Evolutionary conservation across 2,113 vertebrate species (phyloP).

Genomic region (Scopus umbretta): DNA sequence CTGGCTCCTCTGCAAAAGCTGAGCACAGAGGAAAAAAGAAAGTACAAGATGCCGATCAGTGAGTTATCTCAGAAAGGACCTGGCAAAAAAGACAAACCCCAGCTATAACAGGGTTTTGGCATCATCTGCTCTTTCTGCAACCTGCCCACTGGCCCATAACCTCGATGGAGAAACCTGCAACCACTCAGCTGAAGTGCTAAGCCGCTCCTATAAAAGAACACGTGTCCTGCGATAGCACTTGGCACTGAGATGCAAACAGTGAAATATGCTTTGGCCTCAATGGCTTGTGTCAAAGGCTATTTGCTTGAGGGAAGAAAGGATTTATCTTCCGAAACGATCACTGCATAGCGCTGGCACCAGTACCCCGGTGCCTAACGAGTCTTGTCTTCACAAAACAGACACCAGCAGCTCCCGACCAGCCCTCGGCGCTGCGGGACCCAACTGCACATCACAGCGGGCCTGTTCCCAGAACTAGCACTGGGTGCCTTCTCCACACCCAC

Average conservation of each 20-base stretch:
- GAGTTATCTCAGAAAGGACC: too few species aligned
- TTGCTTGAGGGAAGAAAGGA: neutral
- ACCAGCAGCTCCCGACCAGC: neutral
- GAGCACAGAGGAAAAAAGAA: neutral
- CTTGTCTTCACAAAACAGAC: neutral
- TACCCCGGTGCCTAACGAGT: accelerated
- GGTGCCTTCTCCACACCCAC: neutral
- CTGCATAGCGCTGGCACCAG: neutral
- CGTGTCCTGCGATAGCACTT: neutral
- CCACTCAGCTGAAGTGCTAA: neutral
- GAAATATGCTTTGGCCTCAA: neutral
- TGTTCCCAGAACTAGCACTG: neutral
- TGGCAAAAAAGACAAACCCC: neutral
- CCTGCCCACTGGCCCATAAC: neutral
- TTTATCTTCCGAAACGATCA: neutral
- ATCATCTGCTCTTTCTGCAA: neutral
- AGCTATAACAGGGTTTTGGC: neutral
- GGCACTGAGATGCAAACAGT: neutral
- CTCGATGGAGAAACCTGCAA: neutral
- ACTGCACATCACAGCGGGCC: accelerated
- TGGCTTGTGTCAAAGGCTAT: neutral
- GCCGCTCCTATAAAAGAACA: neutral
- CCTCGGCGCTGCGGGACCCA: neutral
- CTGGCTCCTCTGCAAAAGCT: neutral
- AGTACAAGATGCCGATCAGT: too few species aligned